These are phyloP conservation scores for Callaeas wilsoni DNA, from an alignment of 2,113 vertebrate genomes.

Conservation along the genomic window DNA sequence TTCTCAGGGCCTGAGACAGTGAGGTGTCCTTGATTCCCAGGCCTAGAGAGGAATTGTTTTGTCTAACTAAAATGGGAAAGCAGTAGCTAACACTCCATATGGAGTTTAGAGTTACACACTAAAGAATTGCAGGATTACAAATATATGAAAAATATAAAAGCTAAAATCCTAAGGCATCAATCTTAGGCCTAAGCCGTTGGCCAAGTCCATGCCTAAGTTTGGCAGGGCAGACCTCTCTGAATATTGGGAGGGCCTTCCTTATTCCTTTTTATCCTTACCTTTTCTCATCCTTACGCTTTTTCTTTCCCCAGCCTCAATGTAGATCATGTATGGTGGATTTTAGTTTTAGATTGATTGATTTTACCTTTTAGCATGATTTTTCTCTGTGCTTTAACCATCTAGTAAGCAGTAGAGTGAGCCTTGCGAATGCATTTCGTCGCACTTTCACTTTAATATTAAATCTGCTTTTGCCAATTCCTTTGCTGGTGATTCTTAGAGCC, in stretches of 20 bases:
- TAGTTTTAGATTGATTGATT: not conserved
- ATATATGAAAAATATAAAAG: too few relatives aligned
- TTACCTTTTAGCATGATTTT: not conserved
- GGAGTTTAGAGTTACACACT: too few relatives aligned
- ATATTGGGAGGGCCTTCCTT: not conserved
- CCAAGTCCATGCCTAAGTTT: not conserved
- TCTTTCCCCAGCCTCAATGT: not conserved
- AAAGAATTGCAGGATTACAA: too few relatives aligned
- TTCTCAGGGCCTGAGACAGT: too few relatives aligned
- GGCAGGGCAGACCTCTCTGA: not conserved
- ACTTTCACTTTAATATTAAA: not conserved
- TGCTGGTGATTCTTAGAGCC: not conserved
- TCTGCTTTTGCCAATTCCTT: not conserved
- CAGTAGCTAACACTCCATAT: too few relatives aligned
- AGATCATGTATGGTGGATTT: not conserved
- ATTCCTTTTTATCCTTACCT: not conserved
- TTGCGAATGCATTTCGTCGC: not conserved
- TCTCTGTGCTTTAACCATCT: not conserved
- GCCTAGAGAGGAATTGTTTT: too few relatives aligned
- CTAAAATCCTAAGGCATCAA: too few relatives aligned
- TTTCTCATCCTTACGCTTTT: not conserved
- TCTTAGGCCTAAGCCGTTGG: not conserved
- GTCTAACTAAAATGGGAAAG: too few relatives aligned
- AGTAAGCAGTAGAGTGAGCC: not conserved
- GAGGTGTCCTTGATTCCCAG: too few relatives aligned